These are phyloP conservation scores for Ichneumon xanthorius DNA, from an alignment of 2,888 invertebrate genomes.

Conservation along the genomic window DNA sequence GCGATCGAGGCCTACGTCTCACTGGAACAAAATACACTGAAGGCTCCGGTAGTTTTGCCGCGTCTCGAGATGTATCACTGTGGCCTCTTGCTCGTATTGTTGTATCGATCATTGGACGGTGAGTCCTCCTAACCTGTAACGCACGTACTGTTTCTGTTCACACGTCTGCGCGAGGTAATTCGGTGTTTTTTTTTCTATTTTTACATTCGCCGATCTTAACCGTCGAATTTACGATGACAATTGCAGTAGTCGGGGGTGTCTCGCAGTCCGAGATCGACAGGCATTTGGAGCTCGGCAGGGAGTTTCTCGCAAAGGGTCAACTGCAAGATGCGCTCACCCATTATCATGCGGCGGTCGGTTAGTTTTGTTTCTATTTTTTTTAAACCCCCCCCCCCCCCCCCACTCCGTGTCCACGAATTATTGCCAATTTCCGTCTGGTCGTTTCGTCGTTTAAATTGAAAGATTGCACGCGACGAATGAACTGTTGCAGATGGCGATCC, in stretches of 20 bases:
- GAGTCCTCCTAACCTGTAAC: conserved; percentile 66
- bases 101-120: conserved; percentile 82
- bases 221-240: conserved; percentile 28
- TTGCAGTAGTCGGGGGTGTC: conserved; percentile 90
- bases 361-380: conserved; percentile 80
- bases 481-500: conserved; percentile 95
- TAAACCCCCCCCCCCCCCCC: neutral
- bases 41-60: conserved; percentile 48
- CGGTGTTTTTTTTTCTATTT: neutral
- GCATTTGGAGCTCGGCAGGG: conserved; percentile 97
- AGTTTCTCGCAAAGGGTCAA: conserved; percentile 96
- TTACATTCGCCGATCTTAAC: neutral
- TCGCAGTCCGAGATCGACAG: conserved; percentile 93
- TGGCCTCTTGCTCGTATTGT: conserved; percentile 79
- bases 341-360: conserved; percentile 98
- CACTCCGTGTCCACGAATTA: neutral
- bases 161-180: conserved; percentile 3
- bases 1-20: conserved; percentile 44
- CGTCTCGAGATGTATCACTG: conserved; percentile 80
- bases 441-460: neutral
- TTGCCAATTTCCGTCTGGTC: neutral
- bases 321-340: conserved; percentile 98
- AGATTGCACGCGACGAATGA: neutral
- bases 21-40: conserved; percentile 38
- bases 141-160: conserved; percentile 37